These are phyloP conservation scores for Seriola quinqueradiata DNA, from an alignment of 2,113 vertebrate species.

Conservation along the genomic window DNA sequence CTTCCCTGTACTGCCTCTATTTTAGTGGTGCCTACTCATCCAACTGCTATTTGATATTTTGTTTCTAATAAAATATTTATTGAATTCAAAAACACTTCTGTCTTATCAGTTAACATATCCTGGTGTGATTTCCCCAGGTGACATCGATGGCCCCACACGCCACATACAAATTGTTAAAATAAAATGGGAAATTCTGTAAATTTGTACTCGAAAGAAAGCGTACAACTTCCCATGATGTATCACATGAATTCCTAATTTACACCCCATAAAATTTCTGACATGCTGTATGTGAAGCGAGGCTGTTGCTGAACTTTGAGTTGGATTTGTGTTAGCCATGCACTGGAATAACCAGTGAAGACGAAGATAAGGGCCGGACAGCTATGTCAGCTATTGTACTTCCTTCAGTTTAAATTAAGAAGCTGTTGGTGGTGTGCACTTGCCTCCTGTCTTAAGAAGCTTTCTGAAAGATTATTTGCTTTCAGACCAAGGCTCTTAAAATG, in stretches of 20 bases:
- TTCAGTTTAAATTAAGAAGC: slow-evolving; percentile 59
- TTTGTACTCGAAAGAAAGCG: neutral
- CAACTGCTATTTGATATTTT: no score
- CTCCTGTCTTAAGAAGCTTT: slow-evolving; percentile 71
- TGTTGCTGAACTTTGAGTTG: slow-evolving; percentile 17
- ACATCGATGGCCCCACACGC: no score
- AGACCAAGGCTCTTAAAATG: slow-evolving; percentile 54
- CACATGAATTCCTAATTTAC: neutral
- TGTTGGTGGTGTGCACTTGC: slow-evolving; percentile 30
- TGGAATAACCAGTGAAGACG: neutral
- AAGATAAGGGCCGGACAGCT: slow-evolving; percentile 21
- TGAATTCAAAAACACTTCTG: no score
- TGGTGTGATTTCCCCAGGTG: no score
- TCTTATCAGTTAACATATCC: no score
- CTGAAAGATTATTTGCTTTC: slow-evolving; percentile 69
- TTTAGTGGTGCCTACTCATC: no score
- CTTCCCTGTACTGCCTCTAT: no score
- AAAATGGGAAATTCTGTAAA: neutral
- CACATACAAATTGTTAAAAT: no score
- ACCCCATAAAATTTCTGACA: neutral
- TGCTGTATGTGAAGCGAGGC: slow-evolving; percentile 3
- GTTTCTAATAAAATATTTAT: no score
- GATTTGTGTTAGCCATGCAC: neutral
- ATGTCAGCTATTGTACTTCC: slow-evolving; percentile 43
- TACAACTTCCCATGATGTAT: neutral